phyloP scores from a whole-genome alignment of 2,113 vertebrate species.

The Mionectes macconnelli region DNA sequence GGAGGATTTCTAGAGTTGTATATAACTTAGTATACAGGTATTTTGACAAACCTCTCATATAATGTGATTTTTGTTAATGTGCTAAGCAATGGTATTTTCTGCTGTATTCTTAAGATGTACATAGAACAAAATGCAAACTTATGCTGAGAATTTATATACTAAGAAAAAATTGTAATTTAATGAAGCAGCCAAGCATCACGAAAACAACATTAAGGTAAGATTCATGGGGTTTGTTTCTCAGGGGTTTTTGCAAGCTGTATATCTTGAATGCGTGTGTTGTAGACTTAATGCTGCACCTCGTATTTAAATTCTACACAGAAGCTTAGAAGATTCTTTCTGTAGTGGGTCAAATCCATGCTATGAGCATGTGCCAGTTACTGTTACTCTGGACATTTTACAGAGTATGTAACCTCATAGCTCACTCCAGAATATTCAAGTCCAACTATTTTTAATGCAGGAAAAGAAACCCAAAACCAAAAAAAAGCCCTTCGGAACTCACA shows the following conservation, averaged over 20 bases:
- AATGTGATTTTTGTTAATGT: constrained; percentile 27
- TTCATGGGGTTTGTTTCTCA: neutral
- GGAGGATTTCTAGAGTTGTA: constrained; percentile 12
- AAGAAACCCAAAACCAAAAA: neutral
- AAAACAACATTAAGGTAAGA: constrained; percentile 17
- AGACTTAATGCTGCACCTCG: neutral
- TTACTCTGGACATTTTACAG: neutral
- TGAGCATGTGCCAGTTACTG: neutral
- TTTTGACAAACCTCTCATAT: constrained; percentile 5
- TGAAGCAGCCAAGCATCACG: neutral
- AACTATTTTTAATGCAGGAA: neutral
- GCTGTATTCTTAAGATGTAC: constrained; percentile 24
- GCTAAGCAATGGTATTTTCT: constrained; percentile 46
- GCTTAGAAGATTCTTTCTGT: neutral
- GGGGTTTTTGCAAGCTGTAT: neutral
- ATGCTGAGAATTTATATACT: neutral
- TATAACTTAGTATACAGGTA: constrained; percentile 9
- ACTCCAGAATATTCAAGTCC: neutral
- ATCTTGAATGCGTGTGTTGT: neutral
- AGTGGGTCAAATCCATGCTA: neutral
- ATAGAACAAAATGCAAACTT: constrained; percentile 29
- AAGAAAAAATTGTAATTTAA: constrained; percentile 8
- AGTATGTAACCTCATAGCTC: neutral
- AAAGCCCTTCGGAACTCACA: neutral
- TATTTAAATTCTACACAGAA: neutral